Evolutionary conservation across 2,797 vertebrate species (phyloP).

Genomic region (Gorsachius magnificus): DNA sequence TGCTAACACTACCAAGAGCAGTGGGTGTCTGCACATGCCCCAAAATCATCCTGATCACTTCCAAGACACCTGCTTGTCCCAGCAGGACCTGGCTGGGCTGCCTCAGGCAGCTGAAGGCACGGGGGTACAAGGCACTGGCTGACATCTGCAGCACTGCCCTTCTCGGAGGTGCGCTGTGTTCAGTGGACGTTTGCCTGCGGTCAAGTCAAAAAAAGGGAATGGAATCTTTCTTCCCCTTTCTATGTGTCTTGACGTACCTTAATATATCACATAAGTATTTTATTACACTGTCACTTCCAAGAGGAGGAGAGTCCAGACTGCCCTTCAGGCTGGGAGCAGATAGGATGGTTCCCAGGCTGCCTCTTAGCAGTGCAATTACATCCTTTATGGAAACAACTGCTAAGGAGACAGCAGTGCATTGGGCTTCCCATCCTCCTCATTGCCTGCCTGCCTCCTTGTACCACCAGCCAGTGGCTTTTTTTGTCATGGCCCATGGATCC

Average conservation of each 20-base stretch:
- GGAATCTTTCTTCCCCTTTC: neutral
- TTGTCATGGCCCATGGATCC: neutral
- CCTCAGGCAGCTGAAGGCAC: accelerated
- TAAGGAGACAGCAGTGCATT: neutral
- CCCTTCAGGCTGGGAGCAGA: neutral
- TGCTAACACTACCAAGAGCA: neutral
- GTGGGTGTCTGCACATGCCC: neutral
- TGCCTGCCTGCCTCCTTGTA: neutral
- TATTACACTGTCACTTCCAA: neutral
- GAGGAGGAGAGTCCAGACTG: neutral
- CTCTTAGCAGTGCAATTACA: neutral
- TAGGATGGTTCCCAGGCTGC: neutral
- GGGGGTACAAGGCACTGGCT: neutral
- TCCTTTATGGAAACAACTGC: neutral
- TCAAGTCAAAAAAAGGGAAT: neutral
- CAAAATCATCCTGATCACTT: neutral
- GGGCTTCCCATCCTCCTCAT: neutral
- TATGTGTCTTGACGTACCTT: neutral
- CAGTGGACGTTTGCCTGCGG: neutral
- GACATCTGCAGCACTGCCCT: neutral
- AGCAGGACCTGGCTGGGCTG: neutral
- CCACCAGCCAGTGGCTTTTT: neutral
- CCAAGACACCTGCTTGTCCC: neutral
- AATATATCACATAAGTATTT: neutral
- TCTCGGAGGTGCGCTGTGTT: neutral